phyloP scores from a whole-genome alignment of 2,113 vertebrate species.

The Irena cyanogastra region DNA sequence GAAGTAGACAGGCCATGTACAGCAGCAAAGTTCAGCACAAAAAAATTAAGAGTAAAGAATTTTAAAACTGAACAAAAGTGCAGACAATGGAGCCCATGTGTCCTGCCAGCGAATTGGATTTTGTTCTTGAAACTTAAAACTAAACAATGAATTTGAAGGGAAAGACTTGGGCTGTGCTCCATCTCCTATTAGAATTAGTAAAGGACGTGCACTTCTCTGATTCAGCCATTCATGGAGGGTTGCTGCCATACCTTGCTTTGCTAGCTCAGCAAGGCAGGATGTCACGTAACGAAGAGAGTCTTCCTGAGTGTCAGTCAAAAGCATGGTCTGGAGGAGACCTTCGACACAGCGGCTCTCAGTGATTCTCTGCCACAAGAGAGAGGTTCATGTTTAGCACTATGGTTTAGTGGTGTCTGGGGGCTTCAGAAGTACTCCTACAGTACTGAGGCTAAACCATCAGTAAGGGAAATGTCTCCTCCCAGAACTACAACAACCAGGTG shows the following conservation, averaged over 20 bases:
- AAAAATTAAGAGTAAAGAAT: neutral
- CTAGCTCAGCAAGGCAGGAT: slow-evolving; percentile 62
- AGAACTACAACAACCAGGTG: neutral
- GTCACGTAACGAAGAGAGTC: slow-evolving; percentile 56
- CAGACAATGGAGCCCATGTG: neutral
- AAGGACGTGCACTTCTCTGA: neutral
- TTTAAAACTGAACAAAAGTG: neutral
- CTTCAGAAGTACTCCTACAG: neutral
- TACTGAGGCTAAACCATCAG: neutral
- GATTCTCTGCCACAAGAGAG: slow-evolving; percentile 39
- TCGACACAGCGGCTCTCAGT: slow-evolving; percentile 49
- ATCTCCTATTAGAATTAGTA: neutral
- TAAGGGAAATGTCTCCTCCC: neutral
- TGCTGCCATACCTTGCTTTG: slow-evolving; percentile 59
- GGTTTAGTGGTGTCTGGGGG: neutral
- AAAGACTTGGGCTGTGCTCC: neutral
- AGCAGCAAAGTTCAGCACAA: neutral
- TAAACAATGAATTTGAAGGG: neutral
- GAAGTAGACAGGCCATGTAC: neutral
- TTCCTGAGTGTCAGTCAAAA: neutral
- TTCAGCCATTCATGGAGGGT: neutral
- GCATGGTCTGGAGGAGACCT: slow-evolving; percentile 53
- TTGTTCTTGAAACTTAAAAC: neutral
- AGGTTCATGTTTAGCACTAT: neutral
- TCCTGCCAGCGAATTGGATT: neutral